Evolutionary conservation across 2,797 vertebrate species (phyloP).

Genomic region (Galagoides demidoff): DNA sequence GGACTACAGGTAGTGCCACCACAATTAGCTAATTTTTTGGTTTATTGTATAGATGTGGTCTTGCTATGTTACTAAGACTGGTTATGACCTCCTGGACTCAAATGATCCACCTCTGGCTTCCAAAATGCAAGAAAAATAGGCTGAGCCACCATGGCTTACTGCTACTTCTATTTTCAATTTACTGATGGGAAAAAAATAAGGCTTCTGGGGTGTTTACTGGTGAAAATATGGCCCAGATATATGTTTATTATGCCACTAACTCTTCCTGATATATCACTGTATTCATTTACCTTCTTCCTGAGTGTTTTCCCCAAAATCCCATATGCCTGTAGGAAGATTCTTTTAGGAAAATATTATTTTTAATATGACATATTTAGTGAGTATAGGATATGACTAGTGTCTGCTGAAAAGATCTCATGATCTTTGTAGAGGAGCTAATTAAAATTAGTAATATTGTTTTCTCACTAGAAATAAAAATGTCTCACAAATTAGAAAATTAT

Average conservation of each 20-base stretch:
- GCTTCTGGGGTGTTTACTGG: not conserved
- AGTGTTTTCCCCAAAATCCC: not conserved
- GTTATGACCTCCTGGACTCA: not conserved
- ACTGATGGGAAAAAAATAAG: not conserved
- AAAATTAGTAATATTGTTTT: not conserved
- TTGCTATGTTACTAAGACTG: not conserved
- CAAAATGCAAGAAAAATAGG: not conserved
- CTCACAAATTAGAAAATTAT: not conserved
- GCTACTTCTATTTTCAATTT: not conserved
- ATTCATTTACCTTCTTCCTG: not conserved
- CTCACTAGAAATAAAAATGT: not conserved
- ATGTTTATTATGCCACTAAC: not conserved
- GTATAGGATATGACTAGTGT: not conserved
- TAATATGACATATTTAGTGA: not conserved
- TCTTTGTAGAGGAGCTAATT: not conserved
- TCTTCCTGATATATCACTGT: not conserved
- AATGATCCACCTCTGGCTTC: not conserved
- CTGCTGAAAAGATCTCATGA: not conserved
- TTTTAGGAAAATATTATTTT: not conserved
- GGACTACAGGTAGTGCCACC: not conserved
- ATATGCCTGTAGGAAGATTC: not conserved
- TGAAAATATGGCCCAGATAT: not conserved
- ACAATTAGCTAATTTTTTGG: not conserved
- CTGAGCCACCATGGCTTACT: not conserved
- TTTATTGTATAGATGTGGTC: too few relatives aligned